Evolutionary conservation across 2,797 vertebrate species (phyloP), one percentile per base, ranked within the genome.

Genomic region (Podargus strigoides): DNA sequence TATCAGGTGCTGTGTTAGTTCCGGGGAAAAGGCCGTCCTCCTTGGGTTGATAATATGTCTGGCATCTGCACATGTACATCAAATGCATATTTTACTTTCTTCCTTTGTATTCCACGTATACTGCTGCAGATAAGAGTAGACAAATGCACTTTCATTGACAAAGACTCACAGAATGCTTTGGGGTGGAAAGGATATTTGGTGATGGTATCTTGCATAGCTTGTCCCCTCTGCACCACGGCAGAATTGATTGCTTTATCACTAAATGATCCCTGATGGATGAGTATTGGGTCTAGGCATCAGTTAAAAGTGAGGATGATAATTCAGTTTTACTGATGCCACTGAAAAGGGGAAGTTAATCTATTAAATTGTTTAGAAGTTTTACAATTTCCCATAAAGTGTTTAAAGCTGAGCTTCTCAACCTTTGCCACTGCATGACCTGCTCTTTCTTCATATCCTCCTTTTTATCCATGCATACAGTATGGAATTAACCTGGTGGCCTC

Each of bases 321-420:
- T 96, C 85, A 86, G 91, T 91, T 84, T 89, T 90, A 93, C 87
- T 74, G 95, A 97, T 94, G 91, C 80, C 77, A 86, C 94, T 12
- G 89, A 90, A 90, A 86, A 95, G 94, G 95, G 85, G 86, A 96
- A 91, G 93, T 95, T 96, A 92, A 96, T 96, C 95, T 67, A 52
- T 93, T 95, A 97, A 93, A 64, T 91, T 95, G 95, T 95, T 97
- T 89, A 73, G 94, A 95, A 97, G 97, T 96, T 95, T 95, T 98
- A 96, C 93, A 94, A 58, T 97, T 97, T 95, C 95, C 87, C 60
- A 60, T 92, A 93, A 94, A 93, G 97, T 94, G 90, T 97, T 95
- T 97, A 96, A 97, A 95, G 89, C 89, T 26, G 64, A 93, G 89
- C 73, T 84, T 14, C 91, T 88, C 87, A 90, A 88, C 94, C 89